Evolutionary conservation across 2,888 invertebrate genomes (phyloP).

Genomic region (Hedychridium roseum): DNA sequence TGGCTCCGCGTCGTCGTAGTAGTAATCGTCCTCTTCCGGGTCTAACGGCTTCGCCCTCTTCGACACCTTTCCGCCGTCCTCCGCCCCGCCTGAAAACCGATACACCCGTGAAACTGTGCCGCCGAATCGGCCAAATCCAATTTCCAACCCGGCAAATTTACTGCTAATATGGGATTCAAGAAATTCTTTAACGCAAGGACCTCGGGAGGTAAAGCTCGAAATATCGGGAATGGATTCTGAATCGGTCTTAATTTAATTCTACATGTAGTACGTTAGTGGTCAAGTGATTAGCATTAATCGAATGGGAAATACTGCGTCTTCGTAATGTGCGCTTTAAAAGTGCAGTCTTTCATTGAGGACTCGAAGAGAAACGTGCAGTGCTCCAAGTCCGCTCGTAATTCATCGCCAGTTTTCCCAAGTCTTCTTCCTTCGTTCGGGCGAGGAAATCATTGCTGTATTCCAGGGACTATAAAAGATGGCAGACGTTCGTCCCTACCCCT

Average conservation of each 20-base stretch:
- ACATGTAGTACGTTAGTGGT: too few species aligned
- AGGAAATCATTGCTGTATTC: not conserved
- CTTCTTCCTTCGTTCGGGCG: too few species aligned
- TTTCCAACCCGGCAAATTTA: too few species aligned
- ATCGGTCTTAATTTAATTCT: too few species aligned
- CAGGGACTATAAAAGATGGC: not conserved
- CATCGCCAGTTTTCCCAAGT: not conserved
- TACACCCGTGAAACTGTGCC: conserved; percentile 1
- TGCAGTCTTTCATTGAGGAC: not conserved
- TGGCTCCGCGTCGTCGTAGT: conserved; percentile 62
- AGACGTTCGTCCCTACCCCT: too few species aligned
- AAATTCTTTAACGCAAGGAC: too few species aligned
- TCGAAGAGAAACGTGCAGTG: not conserved
- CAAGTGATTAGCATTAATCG: too few species aligned
- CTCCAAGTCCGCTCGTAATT: not conserved
- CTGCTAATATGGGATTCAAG: too few species aligned
- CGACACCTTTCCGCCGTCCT: conserved; percentile 53
- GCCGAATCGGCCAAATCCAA: too few species aligned
- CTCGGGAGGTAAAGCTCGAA: too few species aligned
- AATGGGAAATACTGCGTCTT: too few species aligned
- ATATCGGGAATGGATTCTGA: too few species aligned
- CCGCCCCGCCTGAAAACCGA: conserved; percentile 25
- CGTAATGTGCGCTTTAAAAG: not conserved
- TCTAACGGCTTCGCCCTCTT: conserved; percentile 64
- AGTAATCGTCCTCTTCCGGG: conserved; percentile 59